Evolutionary conservation across 2,888 invertebrate genomes (phyloP).

Genomic region (Sinhomidia bicolor): DNA sequence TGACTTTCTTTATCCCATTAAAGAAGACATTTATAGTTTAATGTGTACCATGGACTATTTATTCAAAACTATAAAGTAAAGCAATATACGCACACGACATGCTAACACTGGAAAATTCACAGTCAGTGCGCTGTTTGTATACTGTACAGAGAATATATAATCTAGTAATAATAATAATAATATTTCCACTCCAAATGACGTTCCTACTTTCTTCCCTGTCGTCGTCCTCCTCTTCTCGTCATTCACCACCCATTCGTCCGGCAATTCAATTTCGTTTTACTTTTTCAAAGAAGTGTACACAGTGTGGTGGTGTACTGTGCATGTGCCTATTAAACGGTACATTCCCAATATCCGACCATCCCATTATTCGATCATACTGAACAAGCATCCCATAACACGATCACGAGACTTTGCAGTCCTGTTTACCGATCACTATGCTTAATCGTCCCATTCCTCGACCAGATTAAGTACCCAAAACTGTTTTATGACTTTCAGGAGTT

Average conservation of each 20-base stretch:
- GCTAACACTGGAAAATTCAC: neutral
- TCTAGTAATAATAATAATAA: no score
- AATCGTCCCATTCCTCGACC: no score
- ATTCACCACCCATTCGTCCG: conserved; percentile 12
- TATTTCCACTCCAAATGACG: conserved; percentile 11
- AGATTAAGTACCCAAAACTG: no score
- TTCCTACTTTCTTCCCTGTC: conserved; percentile 30
- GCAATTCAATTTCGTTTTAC: conserved; percentile 22
- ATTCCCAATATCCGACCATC: no score
- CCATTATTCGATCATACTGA: no score
- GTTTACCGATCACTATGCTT: no score
- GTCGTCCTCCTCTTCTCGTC: neutral
- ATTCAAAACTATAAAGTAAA: conserved; percentile 24
- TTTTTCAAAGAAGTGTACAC: neutral
- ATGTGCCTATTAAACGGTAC: no score
- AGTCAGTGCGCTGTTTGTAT: neutral
- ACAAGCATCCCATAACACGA: no score
- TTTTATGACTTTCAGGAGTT: no score
- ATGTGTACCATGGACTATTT: conserved; percentile 46
- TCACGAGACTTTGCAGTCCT: no score
- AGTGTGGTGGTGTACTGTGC: neutral
- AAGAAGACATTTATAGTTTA: conserved; percentile 61
- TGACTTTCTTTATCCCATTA: conserved; percentile 60
- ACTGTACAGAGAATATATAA: neutral
- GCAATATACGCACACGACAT: neutral